Conservation (phyloP, 1,140 invertebrate species). For the Neomicropteryx cornuta region DNA sequence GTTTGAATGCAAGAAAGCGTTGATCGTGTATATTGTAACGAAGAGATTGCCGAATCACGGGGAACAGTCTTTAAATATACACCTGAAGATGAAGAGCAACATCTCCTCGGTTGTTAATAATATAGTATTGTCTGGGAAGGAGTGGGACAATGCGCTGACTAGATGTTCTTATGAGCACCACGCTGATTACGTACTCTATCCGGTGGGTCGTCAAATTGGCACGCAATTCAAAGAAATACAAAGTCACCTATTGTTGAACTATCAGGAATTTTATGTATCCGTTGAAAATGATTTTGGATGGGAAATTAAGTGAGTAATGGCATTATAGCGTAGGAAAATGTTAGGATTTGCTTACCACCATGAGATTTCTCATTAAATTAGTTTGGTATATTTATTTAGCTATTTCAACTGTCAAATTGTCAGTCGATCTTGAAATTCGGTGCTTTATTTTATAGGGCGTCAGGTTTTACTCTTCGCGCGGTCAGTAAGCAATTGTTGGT, state of each 20-base stretch:
- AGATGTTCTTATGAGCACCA: neutral
- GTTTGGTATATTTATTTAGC: too few species aligned
- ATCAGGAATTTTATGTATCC: constrained; percentile 30
- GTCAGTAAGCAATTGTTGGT: too few species aligned
- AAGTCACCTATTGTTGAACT: constrained; percentile 23
- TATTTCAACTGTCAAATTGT: too few species aligned
- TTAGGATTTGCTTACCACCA: too few species aligned
- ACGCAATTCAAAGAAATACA: constrained; percentile 20
- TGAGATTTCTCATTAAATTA: too few species aligned
- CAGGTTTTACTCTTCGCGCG: too few species aligned
- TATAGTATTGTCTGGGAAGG: neutral
- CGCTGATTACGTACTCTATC: neutral
- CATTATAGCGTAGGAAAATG: too few species aligned
- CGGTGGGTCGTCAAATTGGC: constrained; percentile 4
- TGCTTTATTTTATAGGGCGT: too few species aligned
- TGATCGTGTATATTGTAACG: constrained; percentile 26
- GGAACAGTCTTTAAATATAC: constrained; percentile 22
- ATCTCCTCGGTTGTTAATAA: constrained; percentile 10
- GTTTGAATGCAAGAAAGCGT: constrained; percentile 15
- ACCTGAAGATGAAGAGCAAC: constrained; percentile 12
- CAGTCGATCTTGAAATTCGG: too few species aligned
- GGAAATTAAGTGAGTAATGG: constrained; percentile 29
- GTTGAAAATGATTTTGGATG: constrained; percentile 25
- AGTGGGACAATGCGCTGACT: neutral
- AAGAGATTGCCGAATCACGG: constrained; percentile 17